Evolutionary conservation across 35 echinoderm and acorn worm genomes (phyloP).

Genomic region (Acanthaster planci): DNA sequence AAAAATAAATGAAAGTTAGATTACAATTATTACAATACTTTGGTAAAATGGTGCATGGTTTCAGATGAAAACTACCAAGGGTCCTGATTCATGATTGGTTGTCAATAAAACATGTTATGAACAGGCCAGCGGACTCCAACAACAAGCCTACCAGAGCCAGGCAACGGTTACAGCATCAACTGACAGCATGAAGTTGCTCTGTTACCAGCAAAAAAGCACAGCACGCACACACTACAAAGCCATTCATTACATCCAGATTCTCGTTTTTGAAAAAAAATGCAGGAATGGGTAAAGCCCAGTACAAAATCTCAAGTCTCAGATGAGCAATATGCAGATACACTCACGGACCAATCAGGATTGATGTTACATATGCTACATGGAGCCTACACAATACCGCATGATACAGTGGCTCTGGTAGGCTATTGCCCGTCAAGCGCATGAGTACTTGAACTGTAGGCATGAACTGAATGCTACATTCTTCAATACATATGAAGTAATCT

Average conservation of each 20-base stretch:
- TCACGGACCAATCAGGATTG: constrained; percentile 5
- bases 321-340: background rate
- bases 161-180: background rate
- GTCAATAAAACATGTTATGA: constrained; percentile 5
- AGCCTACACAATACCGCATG: constrained; percentile 28
- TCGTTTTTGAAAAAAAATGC: too few species aligned
- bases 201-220: constrained; percentile 2
- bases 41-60: constrained; percentile 8
- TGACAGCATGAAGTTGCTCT: background rate
- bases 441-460: background rate
- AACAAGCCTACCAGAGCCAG: constrained; percentile 16
- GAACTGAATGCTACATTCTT: background rate
- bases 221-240: constrained; percentile 15
- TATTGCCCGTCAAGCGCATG: background rate
- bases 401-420: constrained; percentile 28
- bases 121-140: background rate
- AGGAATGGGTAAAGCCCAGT: too few species aligned
- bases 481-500: background rate
- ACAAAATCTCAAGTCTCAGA: background rate
- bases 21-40: constrained; percentile 35
- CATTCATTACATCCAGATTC: background rate
- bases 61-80: background rate
- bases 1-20: constrained; percentile 35
- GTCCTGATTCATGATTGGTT: constrained; percentile 1
- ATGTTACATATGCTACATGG: constrained; percentile 21